These are phyloP conservation scores for Trichacis sp. DNA, from an alignment of 2,888 invertebrate genomes.

Conservation along the genomic window DNA sequence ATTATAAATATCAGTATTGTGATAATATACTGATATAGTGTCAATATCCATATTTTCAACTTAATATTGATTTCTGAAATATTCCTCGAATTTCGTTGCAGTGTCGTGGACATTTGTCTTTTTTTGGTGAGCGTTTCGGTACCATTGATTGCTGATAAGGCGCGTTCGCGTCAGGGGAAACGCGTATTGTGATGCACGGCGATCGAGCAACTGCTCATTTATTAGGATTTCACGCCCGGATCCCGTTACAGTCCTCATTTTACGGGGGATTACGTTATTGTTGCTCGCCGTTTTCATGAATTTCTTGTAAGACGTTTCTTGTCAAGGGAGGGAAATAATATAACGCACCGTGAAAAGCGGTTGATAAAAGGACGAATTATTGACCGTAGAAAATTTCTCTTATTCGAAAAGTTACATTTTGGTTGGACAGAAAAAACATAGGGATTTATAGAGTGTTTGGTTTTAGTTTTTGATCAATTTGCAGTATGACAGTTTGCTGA, in stretches of 20 bases:
- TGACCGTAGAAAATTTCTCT: not conserved
- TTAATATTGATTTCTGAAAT: no score
- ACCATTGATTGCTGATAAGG: slow-evolving; percentile 57
- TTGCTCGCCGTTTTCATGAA: slow-evolving; percentile 36
- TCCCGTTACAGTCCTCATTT: slow-evolving; percentile 58
- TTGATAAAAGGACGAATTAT: slow-evolving; percentile 9
- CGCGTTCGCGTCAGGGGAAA: slow-evolving; percentile 38
- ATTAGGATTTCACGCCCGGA: slow-evolving; percentile 64
- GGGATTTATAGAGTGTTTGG: no score
- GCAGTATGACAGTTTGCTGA: not conserved
- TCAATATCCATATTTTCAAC: no score
- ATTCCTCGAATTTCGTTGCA: not conserved
- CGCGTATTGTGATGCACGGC: slow-evolving; percentile 42
- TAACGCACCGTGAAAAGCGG: slow-evolving; percentile 21
- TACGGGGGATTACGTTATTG: slow-evolving; percentile 56
- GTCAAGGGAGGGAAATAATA: slow-evolving; percentile 22
- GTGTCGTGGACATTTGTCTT: slow-evolving; percentile 39
- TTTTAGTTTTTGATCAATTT: not conserved
- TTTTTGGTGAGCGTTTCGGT: no score
- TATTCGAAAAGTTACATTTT: no score
- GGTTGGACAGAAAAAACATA: no score
- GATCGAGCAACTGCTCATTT: slow-evolving; percentile 60
- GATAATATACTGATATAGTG: no score
- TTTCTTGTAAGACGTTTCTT: slow-evolving; percentile 37
- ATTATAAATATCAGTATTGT: no score